Percentiles rank a stretch among this genome's conserved stretches.
Evolutionary conservation across 2,113 vertebrate genomes (phyloP).

Genomic region (Sterna hirundo): DNA sequence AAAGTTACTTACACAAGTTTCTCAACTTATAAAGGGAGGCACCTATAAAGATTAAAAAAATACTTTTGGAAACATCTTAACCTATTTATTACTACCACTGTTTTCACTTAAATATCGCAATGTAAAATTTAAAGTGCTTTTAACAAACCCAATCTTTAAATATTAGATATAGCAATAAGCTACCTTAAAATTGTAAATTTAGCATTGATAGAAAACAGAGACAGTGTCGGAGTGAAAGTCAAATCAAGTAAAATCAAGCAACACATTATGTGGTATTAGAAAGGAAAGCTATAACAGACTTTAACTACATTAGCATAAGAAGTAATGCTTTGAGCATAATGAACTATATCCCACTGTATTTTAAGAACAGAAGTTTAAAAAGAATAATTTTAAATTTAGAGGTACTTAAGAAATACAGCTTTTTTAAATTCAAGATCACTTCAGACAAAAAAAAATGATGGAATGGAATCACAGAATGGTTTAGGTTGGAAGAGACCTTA

Average conservation of each 20-base stretch:
- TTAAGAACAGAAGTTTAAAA: not conserved
- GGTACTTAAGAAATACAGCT: not conserved
- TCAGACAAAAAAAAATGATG: not conserved
- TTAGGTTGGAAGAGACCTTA: not conserved
- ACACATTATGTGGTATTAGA: not conserved
- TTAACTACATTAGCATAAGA: not conserved
- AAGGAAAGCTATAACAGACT: not conserved
- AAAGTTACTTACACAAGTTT: not conserved
- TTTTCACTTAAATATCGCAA: not conserved
- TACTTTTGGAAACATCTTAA: not conserved
- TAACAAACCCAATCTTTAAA: not conserved
- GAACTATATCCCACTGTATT: not conserved
- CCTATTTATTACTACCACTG: not conserved
- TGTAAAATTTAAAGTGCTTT: not conserved
- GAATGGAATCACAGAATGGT: not conserved
- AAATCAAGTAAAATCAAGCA: not conserved
- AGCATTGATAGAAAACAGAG: not conserved
- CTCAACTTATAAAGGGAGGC: not conserved
- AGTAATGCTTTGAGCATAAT: not conserved
- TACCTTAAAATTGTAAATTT: not conserved
- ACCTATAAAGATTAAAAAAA: not conserved
- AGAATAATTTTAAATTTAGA: not conserved
- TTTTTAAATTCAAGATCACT: not conserved
- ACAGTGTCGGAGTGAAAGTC: not conserved
- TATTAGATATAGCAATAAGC: not conserved